Evolutionary conservation across 2,888 invertebrate species (phyloP).

Genomic region (Epistrophe eligans): DNA sequence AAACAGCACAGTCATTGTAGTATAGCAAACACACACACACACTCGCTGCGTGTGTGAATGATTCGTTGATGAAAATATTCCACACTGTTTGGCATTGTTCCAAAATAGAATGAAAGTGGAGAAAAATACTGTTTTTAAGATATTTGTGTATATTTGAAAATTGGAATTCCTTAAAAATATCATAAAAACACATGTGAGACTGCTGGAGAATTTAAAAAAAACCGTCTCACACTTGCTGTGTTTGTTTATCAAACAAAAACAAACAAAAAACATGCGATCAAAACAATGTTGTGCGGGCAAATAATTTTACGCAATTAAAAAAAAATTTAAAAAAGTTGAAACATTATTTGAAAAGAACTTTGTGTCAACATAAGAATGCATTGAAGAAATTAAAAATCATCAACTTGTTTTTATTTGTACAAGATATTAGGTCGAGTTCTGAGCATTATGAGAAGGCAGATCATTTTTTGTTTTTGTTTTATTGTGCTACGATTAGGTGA

Average conservation of each 20-base stretch:
- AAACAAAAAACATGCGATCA: constrained; percentile 17
- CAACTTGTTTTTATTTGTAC: neutral
- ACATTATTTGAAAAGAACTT: neutral
- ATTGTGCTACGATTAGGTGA: constrained; percentile 13
- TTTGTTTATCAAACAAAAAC: constrained; percentile 27
- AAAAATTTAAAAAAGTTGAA: neutral
- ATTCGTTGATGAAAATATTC: constrained; percentile 43
- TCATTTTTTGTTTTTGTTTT: neutral
- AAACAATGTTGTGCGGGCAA: constrained; percentile 3
- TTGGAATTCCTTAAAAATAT: neutral
- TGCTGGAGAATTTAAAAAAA: constrained; percentile 9
- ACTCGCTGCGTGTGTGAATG: constrained; percentile 31
- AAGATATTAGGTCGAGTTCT: neutral
- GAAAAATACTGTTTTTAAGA: neutral
- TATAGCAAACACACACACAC: too few species aligned
- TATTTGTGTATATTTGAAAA: constrained; percentile 15
- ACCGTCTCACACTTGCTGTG: neutral
- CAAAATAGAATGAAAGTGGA: constrained; percentile 39
- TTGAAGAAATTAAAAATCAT: neutral
- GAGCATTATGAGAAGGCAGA: neutral
- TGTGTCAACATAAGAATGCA: neutral
- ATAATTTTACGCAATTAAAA: neutral
- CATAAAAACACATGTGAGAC: constrained; percentile 1
- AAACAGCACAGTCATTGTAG: too few species aligned
- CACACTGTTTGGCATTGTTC: constrained; percentile 45